Conservation (phyloP, 2,113 vertebrate species). For the Verasper variegatus region DNA sequence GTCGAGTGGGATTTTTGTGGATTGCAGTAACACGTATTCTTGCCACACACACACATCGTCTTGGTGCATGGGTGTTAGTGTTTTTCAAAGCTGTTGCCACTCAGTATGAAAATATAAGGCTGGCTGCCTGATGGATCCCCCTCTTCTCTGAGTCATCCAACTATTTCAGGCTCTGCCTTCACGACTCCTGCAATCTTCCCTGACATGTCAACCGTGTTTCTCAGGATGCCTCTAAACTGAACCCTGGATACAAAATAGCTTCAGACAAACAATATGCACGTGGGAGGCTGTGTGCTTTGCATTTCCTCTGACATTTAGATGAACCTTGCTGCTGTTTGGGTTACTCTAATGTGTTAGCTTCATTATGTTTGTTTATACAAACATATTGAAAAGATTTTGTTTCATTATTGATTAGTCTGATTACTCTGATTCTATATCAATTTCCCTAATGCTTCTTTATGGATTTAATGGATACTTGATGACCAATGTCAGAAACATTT, state of each 20-base stretch:
- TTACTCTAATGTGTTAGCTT: background rate
- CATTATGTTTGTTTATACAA: too few relatives aligned
- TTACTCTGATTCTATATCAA: too few relatives aligned
- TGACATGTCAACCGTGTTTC: conserved; percentile 23
- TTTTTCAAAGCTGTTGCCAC: conserved; percentile 53
- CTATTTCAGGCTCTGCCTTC: conserved; percentile 69
- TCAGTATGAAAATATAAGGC: conserved; percentile 31
- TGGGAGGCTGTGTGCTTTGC: background rate
- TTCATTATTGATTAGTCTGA: background rate
- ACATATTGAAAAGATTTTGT: background rate
- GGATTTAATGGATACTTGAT: too few relatives aligned
- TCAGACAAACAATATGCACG: background rate
- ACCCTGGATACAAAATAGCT: conserved; percentile 14
- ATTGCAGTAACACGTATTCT: background rate
- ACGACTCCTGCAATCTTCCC: conserved; percentile 25
- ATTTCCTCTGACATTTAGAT: too few relatives aligned
- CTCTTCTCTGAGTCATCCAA: conserved; percentile 69
- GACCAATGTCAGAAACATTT: too few relatives aligned
- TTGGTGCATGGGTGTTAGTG: conserved; percentile 23
- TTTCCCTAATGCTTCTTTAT: too few relatives aligned
- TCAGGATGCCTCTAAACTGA: conserved; percentile 1
- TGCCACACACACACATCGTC: background rate
- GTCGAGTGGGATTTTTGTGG: background rate
- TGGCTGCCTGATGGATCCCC: conserved; percentile 34
- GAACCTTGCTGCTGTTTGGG: background rate